Evolutionary conservation across 2,888 invertebrate genomes (phyloP).

Genomic region (Ryuthela nishihirai): DNA sequence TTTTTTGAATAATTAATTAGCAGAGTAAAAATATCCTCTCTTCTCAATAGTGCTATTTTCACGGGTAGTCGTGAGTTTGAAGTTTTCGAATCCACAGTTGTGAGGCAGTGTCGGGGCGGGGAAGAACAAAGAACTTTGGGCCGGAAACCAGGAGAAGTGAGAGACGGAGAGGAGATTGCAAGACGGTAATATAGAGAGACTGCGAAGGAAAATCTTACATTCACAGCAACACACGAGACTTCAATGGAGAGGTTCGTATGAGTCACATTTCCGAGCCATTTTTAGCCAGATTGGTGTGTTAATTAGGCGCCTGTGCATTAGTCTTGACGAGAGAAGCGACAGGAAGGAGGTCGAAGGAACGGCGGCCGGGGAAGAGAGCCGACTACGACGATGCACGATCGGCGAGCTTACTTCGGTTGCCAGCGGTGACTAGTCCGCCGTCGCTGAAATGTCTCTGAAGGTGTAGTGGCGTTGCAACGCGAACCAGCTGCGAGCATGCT

Average conservation of each 20-base stretch:
- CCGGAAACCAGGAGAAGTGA: conserved; percentile 5
- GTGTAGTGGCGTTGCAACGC: no score
- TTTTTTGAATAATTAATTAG: conserved; percentile 40
- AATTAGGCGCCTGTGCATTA: conserved; percentile 35
- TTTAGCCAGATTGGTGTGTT: conserved; percentile 38
- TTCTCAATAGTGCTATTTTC: conserved; percentile 35
- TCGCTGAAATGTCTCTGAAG: no score
- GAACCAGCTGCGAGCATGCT: conserved; percentile 25
- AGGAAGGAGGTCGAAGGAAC: no score
- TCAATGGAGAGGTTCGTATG: neutral
- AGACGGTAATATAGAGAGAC: no score
- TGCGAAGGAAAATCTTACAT: no score
- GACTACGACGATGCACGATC: conserved; percentile 12
- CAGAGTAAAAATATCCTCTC: conserved; percentile 38
- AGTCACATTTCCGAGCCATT: conserved; percentile 23
- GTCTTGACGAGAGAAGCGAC: conserved; percentile 9
- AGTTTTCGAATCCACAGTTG: conserved; percentile 12
- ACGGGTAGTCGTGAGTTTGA: conserved; percentile 29
- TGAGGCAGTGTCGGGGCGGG: no score
- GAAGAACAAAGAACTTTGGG: conserved; percentile 12
- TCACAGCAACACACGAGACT: no score
- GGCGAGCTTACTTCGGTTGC: no score
- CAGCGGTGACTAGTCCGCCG: no score
- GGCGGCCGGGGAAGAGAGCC: no score
- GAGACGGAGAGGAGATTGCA: conserved; percentile 3